Conservation (phyloP, 2,888 invertebrate genomes). For the Apoderus coryli region DNA sequence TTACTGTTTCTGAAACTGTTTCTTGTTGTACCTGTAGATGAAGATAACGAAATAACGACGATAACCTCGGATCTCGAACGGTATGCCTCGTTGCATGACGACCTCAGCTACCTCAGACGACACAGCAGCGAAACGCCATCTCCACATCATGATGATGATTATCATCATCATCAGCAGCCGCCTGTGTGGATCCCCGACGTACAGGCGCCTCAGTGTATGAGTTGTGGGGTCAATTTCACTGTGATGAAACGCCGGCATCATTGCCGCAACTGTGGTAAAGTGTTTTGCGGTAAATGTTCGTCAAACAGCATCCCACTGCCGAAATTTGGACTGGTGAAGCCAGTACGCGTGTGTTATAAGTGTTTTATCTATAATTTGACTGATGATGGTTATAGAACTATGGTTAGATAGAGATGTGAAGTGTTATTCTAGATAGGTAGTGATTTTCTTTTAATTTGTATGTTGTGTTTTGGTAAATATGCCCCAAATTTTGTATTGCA, state of each 20-base stretch:
- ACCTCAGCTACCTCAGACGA: conserved; percentile 21
- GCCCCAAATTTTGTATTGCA: no score
- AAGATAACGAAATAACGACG: no score
- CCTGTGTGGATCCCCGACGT: conserved; percentile 95
- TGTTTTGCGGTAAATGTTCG: conserved; percentile 90
- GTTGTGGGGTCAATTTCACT: conserved; percentile 84
- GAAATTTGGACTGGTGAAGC: conserved; percentile 81
- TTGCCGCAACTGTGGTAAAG: conserved; percentile 93
- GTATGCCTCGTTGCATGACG: conserved; percentile 21
- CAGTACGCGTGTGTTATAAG: conserved; percentile 86
- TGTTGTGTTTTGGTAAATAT: no score
- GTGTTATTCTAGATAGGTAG: no score
- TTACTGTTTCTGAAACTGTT: no score
- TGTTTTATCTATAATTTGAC: conserved; percentile 65
- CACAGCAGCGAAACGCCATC: no score
- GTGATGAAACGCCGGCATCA: conserved; percentile 92
- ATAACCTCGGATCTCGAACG: conserved; percentile 19
- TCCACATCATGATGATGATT: conserved; percentile 5
- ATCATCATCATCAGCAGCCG: conserved; percentile 38
- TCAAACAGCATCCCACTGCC: conserved; percentile 86
- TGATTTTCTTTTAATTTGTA: no score
- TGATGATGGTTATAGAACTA: no score
- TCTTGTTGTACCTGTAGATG: no score
- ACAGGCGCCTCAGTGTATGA: conserved; percentile 82
- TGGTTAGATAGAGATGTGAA: no score